phyloP scores from a whole-genome alignment of 1,140 invertebrate genomes.

The Drosophila teissieri region DNA sequence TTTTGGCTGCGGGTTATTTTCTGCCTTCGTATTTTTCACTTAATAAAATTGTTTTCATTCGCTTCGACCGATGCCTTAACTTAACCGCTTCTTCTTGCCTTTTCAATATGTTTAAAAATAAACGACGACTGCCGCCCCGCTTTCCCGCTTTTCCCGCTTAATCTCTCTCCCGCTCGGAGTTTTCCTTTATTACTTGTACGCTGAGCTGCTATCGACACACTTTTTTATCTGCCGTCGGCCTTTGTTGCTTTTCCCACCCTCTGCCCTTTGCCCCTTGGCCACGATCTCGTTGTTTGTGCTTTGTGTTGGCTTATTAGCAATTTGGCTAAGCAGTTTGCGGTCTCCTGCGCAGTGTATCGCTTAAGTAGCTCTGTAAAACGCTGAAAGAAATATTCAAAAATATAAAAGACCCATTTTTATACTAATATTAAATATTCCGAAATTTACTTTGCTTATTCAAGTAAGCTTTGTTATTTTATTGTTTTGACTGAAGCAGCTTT shows the following conservation, averaged over 20 bases:
- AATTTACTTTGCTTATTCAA: too few species aligned
- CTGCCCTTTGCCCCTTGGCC: neutral
- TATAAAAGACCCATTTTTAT: neutral
- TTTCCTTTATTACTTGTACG: slow-evolving; percentile 58
- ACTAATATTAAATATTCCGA: too few species aligned
- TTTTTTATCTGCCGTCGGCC: slow-evolving; percentile 52
- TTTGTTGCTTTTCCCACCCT: slow-evolving; percentile 30
- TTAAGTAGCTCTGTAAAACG: slow-evolving; percentile 34
- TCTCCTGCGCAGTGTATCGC: slow-evolving; percentile 35
- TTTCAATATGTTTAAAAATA: slow-evolving; percentile 83
- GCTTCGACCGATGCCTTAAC: slow-evolving; percentile 43
- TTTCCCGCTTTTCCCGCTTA: slow-evolving; percentile 7
- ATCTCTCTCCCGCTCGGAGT: slow-evolving; percentile 10
- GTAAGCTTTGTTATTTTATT: too few species aligned
- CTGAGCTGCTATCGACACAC: slow-evolving; percentile 69
- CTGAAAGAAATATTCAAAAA: slow-evolving; percentile 3
- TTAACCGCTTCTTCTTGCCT: slow-evolving; percentile 54
- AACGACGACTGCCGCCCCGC: slow-evolving; percentile 45
- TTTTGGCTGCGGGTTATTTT: slow-evolving; percentile 79
- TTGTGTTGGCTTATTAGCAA: slow-evolving; percentile 71
- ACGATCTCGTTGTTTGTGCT: slow-evolving; percentile 31
- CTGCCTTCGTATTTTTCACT: slow-evolving; percentile 79
- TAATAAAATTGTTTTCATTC: slow-evolving; percentile 82
- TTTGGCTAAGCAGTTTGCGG: slow-evolving; percentile 54
- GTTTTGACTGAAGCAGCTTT: too few species aligned